These are phyloP conservation scores for Menidia menidia DNA, from an alignment of 2,797 vertebrate genomes.

Conservation along the genomic window DNA sequence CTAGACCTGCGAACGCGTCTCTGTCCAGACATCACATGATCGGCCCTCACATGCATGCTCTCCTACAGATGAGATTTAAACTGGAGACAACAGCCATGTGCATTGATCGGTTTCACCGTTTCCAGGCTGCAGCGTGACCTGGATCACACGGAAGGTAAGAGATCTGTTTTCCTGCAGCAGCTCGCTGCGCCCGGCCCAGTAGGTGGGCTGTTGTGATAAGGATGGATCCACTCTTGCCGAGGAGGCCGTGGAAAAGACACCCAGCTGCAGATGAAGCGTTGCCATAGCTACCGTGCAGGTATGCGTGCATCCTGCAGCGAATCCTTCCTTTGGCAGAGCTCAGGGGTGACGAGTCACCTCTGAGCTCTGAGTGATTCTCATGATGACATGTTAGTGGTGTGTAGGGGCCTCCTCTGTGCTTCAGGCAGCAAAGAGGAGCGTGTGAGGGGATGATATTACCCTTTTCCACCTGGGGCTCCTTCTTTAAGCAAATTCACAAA, in stretches of 20 bases:
- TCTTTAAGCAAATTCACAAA: background rate
- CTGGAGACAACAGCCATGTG: constrained; percentile 46
- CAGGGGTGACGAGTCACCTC: constrained; percentile 37
- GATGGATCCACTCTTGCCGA: constrained; percentile 25
- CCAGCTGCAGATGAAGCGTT: constrained; percentile 30
- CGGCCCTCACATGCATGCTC: constrained; percentile 7
- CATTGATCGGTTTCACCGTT: constrained; percentile 43
- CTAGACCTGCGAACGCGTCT: constrained; percentile 8
- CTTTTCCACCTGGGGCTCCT: constrained; percentile 1
- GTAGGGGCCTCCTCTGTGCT: constrained; percentile 37
- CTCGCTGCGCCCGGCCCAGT: constrained; percentile 37
- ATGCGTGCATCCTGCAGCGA: constrained; percentile 24
- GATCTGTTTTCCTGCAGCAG: constrained; percentile 67
- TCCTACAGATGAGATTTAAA: constrained; percentile 38
- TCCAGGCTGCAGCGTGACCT: constrained; percentile 43
- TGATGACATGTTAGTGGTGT: constrained; percentile 30
- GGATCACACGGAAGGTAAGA: constrained; percentile 56
- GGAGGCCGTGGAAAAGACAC: constrained; percentile 13
- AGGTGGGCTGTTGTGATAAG: constrained; percentile 63
- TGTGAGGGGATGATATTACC: constrained; percentile 14
- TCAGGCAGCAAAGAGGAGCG: constrained; percentile 32
- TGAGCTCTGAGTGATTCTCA: constrained; percentile 55
- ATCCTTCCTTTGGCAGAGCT: constrained; percentile 39
- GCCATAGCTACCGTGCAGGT: constrained; percentile 49
- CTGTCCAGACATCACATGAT: constrained; percentile 17